phyloP scores from a whole-genome alignment of 2,797 vertebrate species.

The Gymnocypris eckloni region DNA sequence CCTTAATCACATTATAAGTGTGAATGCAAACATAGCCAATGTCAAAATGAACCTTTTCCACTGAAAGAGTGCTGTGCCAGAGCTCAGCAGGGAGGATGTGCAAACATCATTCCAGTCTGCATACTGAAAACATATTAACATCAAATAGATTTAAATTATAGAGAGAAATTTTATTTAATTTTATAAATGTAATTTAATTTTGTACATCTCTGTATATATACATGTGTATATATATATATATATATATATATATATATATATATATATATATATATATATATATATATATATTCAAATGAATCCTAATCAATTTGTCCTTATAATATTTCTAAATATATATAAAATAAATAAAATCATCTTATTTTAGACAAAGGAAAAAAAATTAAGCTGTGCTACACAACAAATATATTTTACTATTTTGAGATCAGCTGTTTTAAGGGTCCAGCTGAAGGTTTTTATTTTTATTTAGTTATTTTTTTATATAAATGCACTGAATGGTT shows the following conservation, averaged over 20 bases:
- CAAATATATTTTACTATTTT: background rate
- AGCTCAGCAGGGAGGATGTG: background rate
- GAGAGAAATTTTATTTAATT: background rate
- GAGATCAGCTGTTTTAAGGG: background rate
- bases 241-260: too few relatives aligned
- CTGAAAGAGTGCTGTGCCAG: background rate
- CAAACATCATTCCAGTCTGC: background rate
- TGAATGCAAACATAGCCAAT: constrained; percentile 18
- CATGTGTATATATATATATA: too few relatives aligned
- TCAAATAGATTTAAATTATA: background rate
- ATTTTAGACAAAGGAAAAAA: too few relatives aligned
- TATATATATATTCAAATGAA: too few relatives aligned
- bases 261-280: too few relatives aligned
- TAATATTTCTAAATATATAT: background rate
- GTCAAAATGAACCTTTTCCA: background rate
- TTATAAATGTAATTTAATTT: background rate
- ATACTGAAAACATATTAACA: background rate
- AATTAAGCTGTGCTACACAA: too few relatives aligned
- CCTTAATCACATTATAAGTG: constrained; percentile 15
- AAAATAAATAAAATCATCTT: too few relatives aligned
- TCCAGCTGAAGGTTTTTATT: too few relatives aligned
- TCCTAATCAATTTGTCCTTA: background rate
- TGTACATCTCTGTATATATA: too few relatives aligned
- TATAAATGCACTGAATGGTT: background rate
- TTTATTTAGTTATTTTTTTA: background rate